Percentiles rank a stretch among this genome's conserved stretches.
These are phyloP conservation scores for Enoplosus armatus DNA, from an alignment of 2,797 vertebrate species.

Conservation along the genomic window DNA sequence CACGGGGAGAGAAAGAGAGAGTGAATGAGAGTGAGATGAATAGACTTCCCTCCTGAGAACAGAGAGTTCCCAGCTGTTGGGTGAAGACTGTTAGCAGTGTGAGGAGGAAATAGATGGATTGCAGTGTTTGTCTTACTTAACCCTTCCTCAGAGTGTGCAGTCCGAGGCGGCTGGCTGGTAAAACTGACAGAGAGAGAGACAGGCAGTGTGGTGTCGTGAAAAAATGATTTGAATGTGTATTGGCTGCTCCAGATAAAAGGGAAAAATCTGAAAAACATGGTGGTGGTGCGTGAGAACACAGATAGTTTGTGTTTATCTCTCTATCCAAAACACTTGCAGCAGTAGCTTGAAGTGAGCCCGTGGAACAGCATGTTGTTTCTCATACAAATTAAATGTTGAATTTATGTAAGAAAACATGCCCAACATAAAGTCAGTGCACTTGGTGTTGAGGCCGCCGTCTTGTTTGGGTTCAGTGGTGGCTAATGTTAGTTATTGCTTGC, in stretches of 20 bases:
- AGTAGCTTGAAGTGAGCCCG: neutral
- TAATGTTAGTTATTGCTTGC: no score
- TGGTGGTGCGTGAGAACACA: neutral
- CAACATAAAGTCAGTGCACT: neutral
- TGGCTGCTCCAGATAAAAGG: neutral
- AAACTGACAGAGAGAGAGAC: neutral
- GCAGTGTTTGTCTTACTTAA: conserved; percentile 36
- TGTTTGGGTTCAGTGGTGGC: no score
- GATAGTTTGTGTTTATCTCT: neutral
- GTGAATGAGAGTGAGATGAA: conserved; percentile 64
- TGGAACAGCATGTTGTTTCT: neutral
- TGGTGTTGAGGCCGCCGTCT: no score
- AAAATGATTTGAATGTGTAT: neutral
- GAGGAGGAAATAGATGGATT: conserved; percentile 37
- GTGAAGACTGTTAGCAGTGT: conserved; percentile 23
- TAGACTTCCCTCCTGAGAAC: conserved; percentile 40
- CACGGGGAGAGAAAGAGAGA: conserved; percentile 15
- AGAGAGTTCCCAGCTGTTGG: conserved; percentile 47
- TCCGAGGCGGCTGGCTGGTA: neutral
- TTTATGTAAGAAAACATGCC: neutral
- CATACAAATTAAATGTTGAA: neutral
- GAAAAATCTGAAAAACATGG: neutral
- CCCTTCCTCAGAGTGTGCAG: conserved; percentile 12
- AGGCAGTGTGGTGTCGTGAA: neutral
- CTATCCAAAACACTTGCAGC: neutral